A percentile compares a stretch with the other conserved stretches of the same genome.
phyloP scores from a whole-genome alignment of 1,140 invertebrate genomes.

The Drosophila willistoni region DNA sequence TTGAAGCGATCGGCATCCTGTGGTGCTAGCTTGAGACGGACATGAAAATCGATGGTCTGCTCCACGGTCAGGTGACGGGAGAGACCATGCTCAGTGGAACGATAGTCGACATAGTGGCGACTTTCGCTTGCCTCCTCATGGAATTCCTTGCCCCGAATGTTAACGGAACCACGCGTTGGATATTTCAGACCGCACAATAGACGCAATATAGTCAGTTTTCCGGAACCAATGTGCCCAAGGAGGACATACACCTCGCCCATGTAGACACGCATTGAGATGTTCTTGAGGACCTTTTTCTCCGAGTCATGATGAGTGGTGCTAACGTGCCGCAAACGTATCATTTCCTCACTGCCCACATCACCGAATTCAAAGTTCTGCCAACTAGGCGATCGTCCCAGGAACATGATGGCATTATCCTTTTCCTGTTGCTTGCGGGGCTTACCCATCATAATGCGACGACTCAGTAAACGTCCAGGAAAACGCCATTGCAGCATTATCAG shows the following conservation, averaged over 20 bases:
- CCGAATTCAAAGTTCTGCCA: conserved; percentile 69
- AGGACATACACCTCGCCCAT: conserved; percentile 87
- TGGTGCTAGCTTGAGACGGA: conserved; percentile 35
- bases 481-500: conserved; percentile 51
- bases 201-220: conserved; percentile 89
- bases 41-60: conserved; percentile 68
- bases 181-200: conserved; percentile 92
- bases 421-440: conserved; percentile 12
- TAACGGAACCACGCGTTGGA: conserved; percentile 39
- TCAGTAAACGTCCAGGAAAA: conserved; percentile 53
- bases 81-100: conserved; percentile 55
- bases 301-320: conserved; percentile 38
- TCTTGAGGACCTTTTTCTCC: conserved; percentile 86
- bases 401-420: conserved; percentile 3
- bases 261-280: conserved; percentile 88
- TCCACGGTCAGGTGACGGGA: conserved; percentile 50
- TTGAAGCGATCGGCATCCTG: conserved; percentile 20
- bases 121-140: not conserved
- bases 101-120: conserved; percentile 47
- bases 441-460: conserved; percentile 34
- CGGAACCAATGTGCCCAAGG: conserved; percentile 89
- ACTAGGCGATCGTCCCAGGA: conserved; percentile 36
- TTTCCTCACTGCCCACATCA: conserved; percentile 50
- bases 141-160: conserved; percentile 29
- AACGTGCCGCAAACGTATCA: conserved; percentile 51